phyloP scores from a whole-genome alignment of 2,797 vertebrate genomes.

The Karalla daura region DNA sequence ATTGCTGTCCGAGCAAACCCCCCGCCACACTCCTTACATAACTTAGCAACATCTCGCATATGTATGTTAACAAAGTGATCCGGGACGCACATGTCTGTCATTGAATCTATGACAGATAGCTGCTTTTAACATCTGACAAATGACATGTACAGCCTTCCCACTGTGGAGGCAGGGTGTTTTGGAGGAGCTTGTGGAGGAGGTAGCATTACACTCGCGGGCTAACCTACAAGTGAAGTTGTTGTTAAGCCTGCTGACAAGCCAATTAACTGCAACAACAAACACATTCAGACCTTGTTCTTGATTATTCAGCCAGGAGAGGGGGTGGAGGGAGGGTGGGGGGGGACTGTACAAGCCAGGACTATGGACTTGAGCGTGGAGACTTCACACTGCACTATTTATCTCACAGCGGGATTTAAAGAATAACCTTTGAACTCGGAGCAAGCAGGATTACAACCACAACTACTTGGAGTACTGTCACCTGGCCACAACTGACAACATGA shows the following conservation, averaged over 20 bases:
- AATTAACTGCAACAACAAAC: constrained; percentile 76
- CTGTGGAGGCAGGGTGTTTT: constrained; percentile 10
- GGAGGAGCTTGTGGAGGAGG: constrained; percentile 31
- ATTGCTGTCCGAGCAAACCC: constrained; percentile 13
- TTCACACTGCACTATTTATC: constrained; percentile 19
- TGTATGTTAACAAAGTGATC: constrained; percentile 7
- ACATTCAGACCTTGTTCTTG: constrained; percentile 45
- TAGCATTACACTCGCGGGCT: constrained; percentile 24
- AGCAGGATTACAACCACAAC: constrained; percentile 36
- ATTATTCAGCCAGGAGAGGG: constrained; percentile 43
- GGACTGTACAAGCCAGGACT: constrained; percentile 13
- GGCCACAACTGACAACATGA: constrained; percentile 40
- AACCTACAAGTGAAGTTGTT: constrained; percentile 51
- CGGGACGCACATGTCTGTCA: not conserved
- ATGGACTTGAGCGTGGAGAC: constrained; percentile 1
- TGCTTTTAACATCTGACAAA: constrained; percentile 24
- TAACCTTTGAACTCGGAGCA: constrained; percentile 14
- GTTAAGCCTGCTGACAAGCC: constrained; percentile 72
- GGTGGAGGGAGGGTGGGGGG: too few species aligned
- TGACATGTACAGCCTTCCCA: constrained; percentile 27
- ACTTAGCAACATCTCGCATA: constrained; percentile 1
- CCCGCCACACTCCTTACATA: not conserved
- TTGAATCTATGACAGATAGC: constrained; percentile 27
- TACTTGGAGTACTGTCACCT: constrained; percentile 37
- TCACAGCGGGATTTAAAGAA: constrained; percentile 26